Conservation (phyloP, 2,797 vertebrate genomes). For the Hybognathus amarus region DNA sequence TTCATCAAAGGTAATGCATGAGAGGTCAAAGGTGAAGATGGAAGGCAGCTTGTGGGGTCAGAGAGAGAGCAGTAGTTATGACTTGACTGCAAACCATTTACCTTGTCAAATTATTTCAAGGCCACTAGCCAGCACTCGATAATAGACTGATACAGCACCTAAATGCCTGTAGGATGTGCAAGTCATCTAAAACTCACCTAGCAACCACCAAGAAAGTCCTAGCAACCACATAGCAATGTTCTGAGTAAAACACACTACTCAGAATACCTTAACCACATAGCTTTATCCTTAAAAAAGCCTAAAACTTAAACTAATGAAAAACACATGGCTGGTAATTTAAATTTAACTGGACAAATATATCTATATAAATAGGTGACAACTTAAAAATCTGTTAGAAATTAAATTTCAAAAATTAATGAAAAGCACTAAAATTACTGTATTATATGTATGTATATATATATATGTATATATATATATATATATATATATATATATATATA, state of each 20-base stretch:
- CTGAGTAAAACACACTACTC: neutral
- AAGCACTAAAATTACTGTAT: neutral
- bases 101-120: conserved; percentile 3
- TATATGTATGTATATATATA: too few species aligned
- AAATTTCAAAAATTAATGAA: neutral
- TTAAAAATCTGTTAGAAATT: neutral
- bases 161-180: too few species aligned
- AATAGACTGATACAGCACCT: neutral
- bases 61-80: neutral
- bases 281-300: neutral
- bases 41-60: neutral
- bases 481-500: too few species aligned
- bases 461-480: too few species aligned
- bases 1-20: neutral
- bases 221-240: neutral
- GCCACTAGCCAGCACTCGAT: neutral
- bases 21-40: conserved; percentile 17
- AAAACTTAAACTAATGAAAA: neutral
- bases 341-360: neutral
- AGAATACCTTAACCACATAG: neutral
- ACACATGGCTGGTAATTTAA: neutral
- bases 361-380: neutral
- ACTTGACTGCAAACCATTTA: conserved; percentile 24
- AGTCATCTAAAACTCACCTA: neutral
- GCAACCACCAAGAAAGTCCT: neutral